Base-by-base conservation (phyloP, 2,113 vertebrate genomes). In the Colinus virginianus region DNA sequence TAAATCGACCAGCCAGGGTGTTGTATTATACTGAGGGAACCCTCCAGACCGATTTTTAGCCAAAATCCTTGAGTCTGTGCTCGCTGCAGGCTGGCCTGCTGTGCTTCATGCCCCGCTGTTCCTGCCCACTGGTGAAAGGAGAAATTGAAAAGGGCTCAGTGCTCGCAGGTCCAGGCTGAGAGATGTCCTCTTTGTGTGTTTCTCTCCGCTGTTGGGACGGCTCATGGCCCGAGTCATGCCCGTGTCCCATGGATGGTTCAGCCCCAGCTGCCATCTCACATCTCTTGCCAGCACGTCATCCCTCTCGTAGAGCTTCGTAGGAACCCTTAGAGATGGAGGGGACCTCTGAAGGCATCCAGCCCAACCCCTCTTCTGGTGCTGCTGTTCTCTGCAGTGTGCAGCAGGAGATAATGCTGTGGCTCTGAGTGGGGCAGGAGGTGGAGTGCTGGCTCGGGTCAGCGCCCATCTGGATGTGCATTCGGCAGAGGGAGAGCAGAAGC, bases 61-160 rank as follows among this genome's bases (percentile, higher is more conserved):
- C 0, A 0, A 1, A 77, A 1, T 1, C 7, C n/a, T 6, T 36
- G 10, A 51, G n/a, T 21, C 74, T 40, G 0, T 10, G 26, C 36
- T 45, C 53, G 3, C 20, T 21, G 20, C 58, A 59, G 51, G 28
- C 56, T 63, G 13, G 55, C 76, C 36, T 21, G 67, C 15, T 4
- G 2, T 12, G 2, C 18, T 58, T 55, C 36, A 28, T 58, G 5
- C 36, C 15, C 55, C 45, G 28, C 26, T 36, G 18, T 66, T 91
- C 62, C 32, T 94, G 82, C 62, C 62, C 20, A 14, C 17, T 79
- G 40, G 26, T 64, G 92, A 85, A 88, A 76, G 55, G 63, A 82
- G 67, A 68, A 28, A 18, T 64, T 55, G 67, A 32, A 43, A 72
- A 48, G 28, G 25, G 38, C 61, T 63, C 61, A 40, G 40, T 40